Evolutionary conservation across 2,888 invertebrate genomes (phyloP).

Genomic region (Germaria angustata): DNA sequence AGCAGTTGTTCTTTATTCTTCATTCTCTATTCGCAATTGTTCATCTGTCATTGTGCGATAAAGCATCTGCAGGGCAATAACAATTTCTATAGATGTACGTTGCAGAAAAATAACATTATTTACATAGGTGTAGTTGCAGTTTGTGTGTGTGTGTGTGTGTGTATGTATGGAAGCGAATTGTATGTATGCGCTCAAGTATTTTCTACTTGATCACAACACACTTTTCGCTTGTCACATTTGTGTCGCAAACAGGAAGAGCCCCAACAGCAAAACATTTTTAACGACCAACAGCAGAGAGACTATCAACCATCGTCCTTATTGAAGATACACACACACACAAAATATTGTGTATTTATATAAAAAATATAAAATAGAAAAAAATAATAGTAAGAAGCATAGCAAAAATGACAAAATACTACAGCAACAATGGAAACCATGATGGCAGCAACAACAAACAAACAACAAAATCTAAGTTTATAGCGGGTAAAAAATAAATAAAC

Average conservation of each 20-base stretch:
- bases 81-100: slow-evolving; percentile 1
- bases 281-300: slow-evolving; percentile 50
- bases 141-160: background rate
- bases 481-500: slow-evolving; percentile 68
- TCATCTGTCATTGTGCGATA: slow-evolving; percentile 4
- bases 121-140: background rate
- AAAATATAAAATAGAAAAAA: no score
- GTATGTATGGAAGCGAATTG: background rate
- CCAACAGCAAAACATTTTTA: slow-evolving; percentile 59
- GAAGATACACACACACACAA: no score
- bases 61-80: slow-evolving; percentile 36
- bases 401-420: slow-evolving; percentile 49
- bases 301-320: slow-evolving; percentile 42
- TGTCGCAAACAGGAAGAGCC: slow-evolving; percentile 75
- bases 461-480: slow-evolving; percentile 5
- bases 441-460: slow-evolving; percentile 13
- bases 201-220: slow-evolving; percentile 73
- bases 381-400: slow-evolving; percentile 24
- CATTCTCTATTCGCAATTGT: background rate
- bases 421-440: slow-evolving; percentile 29
- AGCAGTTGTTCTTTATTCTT: background rate
- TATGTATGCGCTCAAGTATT: slow-evolving; percentile 53
- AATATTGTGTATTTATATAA: no score
- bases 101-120: background rate
- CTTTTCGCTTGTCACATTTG: slow-evolving; percentile 77